These are phyloP conservation scores for Yponomeuta sedellus DNA, from an alignment of 2,888 invertebrate species.

Conservation along the genomic window DNA sequence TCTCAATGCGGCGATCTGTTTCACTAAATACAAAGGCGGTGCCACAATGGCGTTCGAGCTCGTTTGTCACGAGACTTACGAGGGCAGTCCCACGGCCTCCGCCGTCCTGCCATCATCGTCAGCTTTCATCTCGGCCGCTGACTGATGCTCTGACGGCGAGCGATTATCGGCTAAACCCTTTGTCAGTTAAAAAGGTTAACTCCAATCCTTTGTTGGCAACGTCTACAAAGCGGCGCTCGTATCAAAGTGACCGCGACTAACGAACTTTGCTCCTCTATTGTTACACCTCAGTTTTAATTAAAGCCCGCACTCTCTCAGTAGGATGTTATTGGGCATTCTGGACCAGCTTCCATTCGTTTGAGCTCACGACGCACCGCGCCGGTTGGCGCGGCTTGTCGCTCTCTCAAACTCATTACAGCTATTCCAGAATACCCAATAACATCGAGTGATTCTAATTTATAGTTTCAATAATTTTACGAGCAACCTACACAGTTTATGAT, in stretches of 20 bases:
- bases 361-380: no score
- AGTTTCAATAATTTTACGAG: no score
- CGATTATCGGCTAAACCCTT: conserved; percentile 60
- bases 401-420: no score
- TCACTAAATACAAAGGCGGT: conserved; percentile 47
- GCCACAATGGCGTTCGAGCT: conserved; percentile 44
- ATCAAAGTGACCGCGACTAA: conserved; percentile 42
- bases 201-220: conserved; percentile 26
- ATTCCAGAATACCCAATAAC: no score
- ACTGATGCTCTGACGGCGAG: conserved; percentile 63
- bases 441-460: no score
- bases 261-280: conserved; percentile 14
- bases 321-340: no score
- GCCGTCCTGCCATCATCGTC: conserved; percentile 36
- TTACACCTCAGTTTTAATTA: conserved; percentile 2
- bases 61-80: conserved; percentile 49
- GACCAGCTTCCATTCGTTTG: no score
- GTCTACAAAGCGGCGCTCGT: conserved; percentile 51
- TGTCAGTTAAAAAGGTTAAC: conserved; percentile 53
- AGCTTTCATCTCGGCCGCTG: conserved; percentile 58
- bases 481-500: no score
- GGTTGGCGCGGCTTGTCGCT: no score
- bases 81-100: conserved; percentile 18
- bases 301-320: background rate
- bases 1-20: conserved; percentile 33